Evolutionary conservation across 1,140 invertebrate genomes (phyloP).

Genomic region (Drosophila bocki): DNA sequence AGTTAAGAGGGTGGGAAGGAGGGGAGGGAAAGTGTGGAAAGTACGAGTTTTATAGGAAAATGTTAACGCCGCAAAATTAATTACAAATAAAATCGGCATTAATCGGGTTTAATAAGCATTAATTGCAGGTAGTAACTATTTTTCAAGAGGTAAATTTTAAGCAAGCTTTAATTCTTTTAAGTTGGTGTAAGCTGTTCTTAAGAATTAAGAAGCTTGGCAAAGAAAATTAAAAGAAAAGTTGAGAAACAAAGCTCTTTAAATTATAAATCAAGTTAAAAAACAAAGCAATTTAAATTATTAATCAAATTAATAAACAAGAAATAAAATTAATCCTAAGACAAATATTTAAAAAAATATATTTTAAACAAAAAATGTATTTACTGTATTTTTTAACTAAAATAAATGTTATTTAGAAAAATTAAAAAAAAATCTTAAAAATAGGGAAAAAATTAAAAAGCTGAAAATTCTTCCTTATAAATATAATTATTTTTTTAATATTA

Average conservation of each 20-base stretch:
- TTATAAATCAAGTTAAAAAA: not conserved
- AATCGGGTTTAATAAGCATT: slow-evolving; percentile 3
- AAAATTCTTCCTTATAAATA: too few relatives aligned
- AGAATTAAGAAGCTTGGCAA: not conserved
- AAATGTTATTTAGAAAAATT: too few relatives aligned
- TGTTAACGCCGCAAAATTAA: slow-evolving; percentile 16
- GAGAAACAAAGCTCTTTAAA: not conserved
- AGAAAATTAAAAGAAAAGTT: not conserved
- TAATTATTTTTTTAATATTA: too few relatives aligned
- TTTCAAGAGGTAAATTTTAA: not conserved
- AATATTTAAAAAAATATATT: too few relatives aligned
- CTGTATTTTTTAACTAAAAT: too few relatives aligned
- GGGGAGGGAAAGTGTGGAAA: not conserved
- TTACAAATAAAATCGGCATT: slow-evolving; percentile 1
- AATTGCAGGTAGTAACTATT: not conserved
- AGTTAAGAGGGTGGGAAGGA: not conserved
- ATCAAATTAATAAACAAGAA: not conserved
- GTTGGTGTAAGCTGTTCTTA: not conserved
- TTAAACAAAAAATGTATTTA: too few relatives aligned
- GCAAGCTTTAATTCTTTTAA: not conserved
- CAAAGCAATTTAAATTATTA: not conserved
- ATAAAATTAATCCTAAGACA: too few relatives aligned
- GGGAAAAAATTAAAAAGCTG: too few relatives aligned
- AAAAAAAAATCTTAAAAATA: too few relatives aligned
- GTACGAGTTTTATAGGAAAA: slow-evolving; percentile 3